A percentile compares a stretch with the other conserved stretches of the same genome.
Conservation (phyloP, 2,113 vertebrate species). For the Calonectris borealis region DNA sequence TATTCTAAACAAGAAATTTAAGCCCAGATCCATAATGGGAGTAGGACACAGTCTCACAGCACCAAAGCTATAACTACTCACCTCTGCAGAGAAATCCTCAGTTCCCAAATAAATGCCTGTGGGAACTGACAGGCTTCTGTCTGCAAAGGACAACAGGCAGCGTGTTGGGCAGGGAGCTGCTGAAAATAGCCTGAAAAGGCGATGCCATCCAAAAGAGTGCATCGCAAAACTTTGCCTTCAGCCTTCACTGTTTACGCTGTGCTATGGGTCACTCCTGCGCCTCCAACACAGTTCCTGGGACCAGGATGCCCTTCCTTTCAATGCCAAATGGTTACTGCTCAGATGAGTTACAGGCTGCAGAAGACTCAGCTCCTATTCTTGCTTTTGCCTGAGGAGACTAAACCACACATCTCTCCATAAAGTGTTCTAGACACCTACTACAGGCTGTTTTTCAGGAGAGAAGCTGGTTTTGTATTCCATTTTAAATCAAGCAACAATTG, state of each 20-base stretch:
- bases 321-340: not conserved
- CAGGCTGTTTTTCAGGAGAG: not conserved
- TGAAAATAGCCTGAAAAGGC: not conserved
- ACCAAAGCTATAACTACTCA: not conserved
- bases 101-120: not conserved
- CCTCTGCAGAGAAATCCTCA: not conserved
- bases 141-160: not conserved
- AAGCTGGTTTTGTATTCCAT: not conserved
- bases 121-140: accelerated
- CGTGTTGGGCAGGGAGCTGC: accelerated
- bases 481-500: not conserved
- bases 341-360: not conserved
- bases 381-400: not conserved
- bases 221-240: not conserved
- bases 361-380: not conserved
- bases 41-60: not conserved
- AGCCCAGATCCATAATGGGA: not conserved
- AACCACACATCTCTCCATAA: not conserved
- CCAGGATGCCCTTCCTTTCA: not conserved
- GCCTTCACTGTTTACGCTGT: not conserved
- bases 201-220: not conserved
- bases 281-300: not conserved
- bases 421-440: not conserved
- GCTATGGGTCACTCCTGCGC: not conserved
- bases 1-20: not conserved